Evolutionary conservation across 2,888 invertebrate genomes (phyloP).

Genomic region (Rhingia campestris): DNA sequence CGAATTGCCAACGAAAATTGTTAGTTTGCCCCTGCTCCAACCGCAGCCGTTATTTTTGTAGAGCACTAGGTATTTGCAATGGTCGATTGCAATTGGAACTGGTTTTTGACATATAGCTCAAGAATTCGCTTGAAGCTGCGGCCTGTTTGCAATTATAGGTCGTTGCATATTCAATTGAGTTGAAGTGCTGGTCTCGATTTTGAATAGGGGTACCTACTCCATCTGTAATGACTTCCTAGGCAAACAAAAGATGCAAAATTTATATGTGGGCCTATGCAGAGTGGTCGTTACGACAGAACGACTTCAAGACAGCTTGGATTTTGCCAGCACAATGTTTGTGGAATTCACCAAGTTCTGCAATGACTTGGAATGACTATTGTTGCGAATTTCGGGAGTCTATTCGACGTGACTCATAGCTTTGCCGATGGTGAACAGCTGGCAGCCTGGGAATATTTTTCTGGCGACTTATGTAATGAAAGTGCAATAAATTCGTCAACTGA

Average conservation of each 20-base stretch:
- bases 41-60: constrained; percentile 31
- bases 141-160: constrained; percentile 61
- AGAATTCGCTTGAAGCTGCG: constrained; percentile 37
- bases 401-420: constrained; percentile 32
- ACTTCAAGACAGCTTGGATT: constrained; percentile 35
- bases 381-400: constrained; percentile 11
- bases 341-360: constrained; percentile 32
- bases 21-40: constrained; percentile 5
- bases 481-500: too few relatives aligned
- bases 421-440: constrained; percentile 28
- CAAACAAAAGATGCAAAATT: constrained; percentile 2
- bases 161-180: constrained; percentile 64
- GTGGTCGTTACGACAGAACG: constrained; percentile 30
- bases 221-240: constrained; percentile 43
- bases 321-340: constrained; percentile 31
- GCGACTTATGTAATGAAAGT: constrained; percentile 27
- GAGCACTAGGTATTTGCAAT: constrained; percentile 31
- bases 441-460: constrained; percentile 29
- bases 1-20: constrained; percentile 49
- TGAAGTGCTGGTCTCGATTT: constrained; percentile 17
- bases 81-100: constrained; percentile 38
- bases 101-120: constrained; percentile 61
- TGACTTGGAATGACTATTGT: constrained; percentile 25
- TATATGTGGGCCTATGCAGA: constrained; percentile 24
- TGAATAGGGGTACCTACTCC: neutral